Percentiles rank a stretch among this genome's conserved stretches.
These are phyloP conservation scores for Eudyptes chrysolophus DNA, from an alignment of 2,113 vertebrate genomes.

Conservation along the genomic window DNA sequence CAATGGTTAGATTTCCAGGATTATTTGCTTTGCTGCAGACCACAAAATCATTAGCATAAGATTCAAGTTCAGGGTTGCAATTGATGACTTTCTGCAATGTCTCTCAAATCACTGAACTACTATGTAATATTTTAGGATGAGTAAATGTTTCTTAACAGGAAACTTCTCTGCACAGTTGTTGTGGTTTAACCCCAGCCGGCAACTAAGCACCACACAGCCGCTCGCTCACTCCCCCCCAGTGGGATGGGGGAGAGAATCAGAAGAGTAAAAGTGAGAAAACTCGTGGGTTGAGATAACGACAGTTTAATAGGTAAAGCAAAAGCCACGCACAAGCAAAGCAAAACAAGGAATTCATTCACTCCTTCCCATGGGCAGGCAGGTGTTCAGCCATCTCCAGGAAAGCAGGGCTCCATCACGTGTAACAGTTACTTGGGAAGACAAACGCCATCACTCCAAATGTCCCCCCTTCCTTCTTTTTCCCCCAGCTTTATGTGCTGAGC, in stretches of 20 bases:
- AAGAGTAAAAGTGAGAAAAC: background rate
- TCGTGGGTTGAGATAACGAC: background rate
- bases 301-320: background rate
- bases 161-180: background rate
- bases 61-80: background rate
- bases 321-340: background rate
- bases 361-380: background rate
- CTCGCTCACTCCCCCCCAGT: rapidly evolving
- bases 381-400: background rate
- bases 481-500: background rate
- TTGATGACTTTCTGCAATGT: background rate
- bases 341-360: background rate
- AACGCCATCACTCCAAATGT: rapidly evolving
- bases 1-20: background rate
- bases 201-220: rapidly evolving
- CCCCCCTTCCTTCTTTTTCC: background rate
- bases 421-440: background rate
- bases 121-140: background rate
- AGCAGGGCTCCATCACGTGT: rapidly evolving
- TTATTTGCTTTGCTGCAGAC: background rate
- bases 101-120: background rate
- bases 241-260: background rate
- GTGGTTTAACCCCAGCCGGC: background rate
- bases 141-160: background rate
- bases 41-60: background rate